Evolutionary conservation across 2,113 vertebrate species (phyloP).

Genomic region (Nothocercus nigrocapillus): DNA sequence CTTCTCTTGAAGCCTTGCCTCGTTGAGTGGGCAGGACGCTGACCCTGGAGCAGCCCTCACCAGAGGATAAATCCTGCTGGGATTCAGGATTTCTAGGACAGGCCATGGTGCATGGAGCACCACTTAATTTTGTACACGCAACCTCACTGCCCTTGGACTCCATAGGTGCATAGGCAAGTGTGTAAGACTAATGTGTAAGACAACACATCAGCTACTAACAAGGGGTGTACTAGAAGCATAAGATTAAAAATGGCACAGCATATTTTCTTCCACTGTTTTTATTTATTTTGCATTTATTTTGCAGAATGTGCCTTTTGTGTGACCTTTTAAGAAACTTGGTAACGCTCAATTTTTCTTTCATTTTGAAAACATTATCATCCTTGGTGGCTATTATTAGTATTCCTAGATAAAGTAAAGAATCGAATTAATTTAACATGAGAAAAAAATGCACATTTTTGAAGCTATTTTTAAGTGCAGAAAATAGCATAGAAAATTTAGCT

Average conservation of each 20-base stretch:
- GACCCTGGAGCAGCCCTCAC: not conserved
- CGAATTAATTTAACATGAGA: not conserved
- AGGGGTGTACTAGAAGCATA: not conserved
- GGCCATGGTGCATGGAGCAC: not conserved
- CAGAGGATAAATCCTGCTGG: not conserved
- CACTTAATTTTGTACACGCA: not conserved
- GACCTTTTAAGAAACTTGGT: not conserved
- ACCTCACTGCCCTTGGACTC: not conserved
- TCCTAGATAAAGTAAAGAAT: not conserved
- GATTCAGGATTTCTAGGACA: not conserved
- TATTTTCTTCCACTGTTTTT: not conserved
- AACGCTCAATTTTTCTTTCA: not conserved
- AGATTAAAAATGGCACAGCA: not conserved
- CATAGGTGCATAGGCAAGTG: not conserved
- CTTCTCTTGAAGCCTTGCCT: not conserved
- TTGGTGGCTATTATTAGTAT: not conserved
- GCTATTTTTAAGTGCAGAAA: not conserved
- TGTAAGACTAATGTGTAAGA: not conserved
- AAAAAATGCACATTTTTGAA: not conserved
- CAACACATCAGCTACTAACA: not conserved
- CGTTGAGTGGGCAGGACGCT: not conserved
- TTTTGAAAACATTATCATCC: not conserved
- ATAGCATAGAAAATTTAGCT: not conserved
- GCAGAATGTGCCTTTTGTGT: not conserved
- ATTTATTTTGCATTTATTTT: not conserved